Evolutionary conservation across 2,113 vertebrate species (phyloP).

Genomic region (Takifugu flavidus): DNA sequence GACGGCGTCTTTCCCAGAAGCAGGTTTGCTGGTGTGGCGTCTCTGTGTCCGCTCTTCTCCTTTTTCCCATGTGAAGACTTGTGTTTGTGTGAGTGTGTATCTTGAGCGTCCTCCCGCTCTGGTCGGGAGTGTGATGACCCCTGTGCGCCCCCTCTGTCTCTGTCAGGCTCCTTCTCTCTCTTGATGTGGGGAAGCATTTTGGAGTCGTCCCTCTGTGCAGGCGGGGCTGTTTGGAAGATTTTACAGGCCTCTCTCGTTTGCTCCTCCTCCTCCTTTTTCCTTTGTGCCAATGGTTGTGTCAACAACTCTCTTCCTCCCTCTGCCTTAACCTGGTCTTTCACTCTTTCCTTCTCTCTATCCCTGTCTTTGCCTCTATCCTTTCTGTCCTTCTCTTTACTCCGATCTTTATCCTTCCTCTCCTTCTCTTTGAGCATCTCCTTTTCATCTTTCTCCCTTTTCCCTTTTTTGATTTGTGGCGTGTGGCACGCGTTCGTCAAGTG

Average conservation of each 20-base stretch:
- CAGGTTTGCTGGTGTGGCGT: conserved; percentile 4
- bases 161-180: conserved; percentile 62
- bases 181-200: conserved; percentile 49
- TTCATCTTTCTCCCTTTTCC: conserved; percentile 49
- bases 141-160: conserved; percentile 33
- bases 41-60: conserved; percentile 70
- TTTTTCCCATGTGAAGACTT: conserved; percentile 67
- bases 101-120: conserved; percentile 53
- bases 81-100: conserved; percentile 51
- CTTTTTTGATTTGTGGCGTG: conserved; percentile 52
- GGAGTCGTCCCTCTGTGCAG: conserved; percentile 49
- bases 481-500: conserved; percentile 22
- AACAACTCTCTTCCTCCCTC: conserved; percentile 35
- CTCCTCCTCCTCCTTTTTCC: conserved; percentile 64
- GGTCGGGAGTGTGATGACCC: conserved; percentile 18
- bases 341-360: conserved; percentile 41
- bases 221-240: conserved; percentile 17
- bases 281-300: conserved; percentile 17
- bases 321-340: conserved; percentile 40
- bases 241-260: conserved; percentile 47
- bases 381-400: conserved; percentile 50
- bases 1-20: conserved; percentile 26
- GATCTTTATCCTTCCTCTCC: conserved; percentile 56
- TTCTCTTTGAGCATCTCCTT: conserved; percentile 42
- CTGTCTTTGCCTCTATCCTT: conserved; percentile 54